Percentiles rank a stretch among this genome's conserved stretches.
Evolutionary conservation across 2,797 vertebrate genomes (phyloP).

Genomic region (Gadopsis bispinosus): DNA sequence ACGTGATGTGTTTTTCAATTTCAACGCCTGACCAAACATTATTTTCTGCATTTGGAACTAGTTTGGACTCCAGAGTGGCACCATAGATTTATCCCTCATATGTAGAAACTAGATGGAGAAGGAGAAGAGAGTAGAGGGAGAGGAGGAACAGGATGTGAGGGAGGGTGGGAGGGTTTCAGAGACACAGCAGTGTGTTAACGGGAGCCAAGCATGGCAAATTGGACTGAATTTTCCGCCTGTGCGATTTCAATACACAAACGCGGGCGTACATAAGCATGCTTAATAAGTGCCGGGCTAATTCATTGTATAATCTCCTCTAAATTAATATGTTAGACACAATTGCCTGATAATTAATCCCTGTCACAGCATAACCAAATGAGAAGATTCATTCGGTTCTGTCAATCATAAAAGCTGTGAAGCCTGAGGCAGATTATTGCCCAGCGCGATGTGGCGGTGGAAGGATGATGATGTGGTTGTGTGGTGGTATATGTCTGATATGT

Average conservation of each 20-base stretch:
- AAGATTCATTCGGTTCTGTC: constrained; percentile 82
- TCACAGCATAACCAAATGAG: constrained; percentile 79
- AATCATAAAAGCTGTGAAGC: constrained; percentile 76
- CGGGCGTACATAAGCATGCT: constrained; percentile 74
- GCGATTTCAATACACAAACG: constrained; percentile 81
- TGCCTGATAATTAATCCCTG: constrained; percentile 84
- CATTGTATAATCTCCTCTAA: constrained; percentile 84
- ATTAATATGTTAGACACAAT: constrained; percentile 87
- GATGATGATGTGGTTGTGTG: constrained; percentile 73
- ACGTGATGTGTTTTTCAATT: too few relatives aligned
- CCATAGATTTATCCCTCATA: constrained; percentile 10
- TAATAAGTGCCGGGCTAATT: constrained; percentile 83
- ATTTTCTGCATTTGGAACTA: constrained; percentile 2
- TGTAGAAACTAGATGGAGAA: constrained; percentile 19
- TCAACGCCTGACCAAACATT: constrained; percentile 2
- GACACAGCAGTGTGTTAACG: constrained; percentile 60
- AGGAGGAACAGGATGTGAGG: constrained; percentile 31
- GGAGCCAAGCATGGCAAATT: constrained; percentile 72
- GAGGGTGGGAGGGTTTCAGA: constrained; percentile 43
- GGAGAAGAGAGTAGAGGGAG: constrained; percentile 10
- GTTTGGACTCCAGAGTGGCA: constrained; percentile 18
- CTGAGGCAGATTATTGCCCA: constrained; percentile 68
- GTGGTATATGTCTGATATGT: constrained; percentile 71
- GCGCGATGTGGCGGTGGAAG: constrained; percentile 41
- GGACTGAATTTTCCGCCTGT: constrained; percentile 77